phyloP scores from a whole-genome alignment of 1,140 invertebrate species.

The Dreissena rostriformis region DNA sequence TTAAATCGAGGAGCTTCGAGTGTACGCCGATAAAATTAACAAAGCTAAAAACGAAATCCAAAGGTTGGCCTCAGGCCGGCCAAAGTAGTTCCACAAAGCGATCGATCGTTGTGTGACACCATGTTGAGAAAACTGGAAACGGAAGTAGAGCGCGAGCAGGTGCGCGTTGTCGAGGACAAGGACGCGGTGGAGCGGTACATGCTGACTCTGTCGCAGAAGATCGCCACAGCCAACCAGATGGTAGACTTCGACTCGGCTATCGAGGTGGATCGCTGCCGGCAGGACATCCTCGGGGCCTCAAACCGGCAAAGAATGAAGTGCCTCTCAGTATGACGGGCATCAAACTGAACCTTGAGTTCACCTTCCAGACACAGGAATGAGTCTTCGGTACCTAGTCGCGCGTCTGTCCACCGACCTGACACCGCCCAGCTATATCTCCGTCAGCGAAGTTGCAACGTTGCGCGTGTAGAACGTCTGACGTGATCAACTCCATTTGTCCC shows the following conservation, averaged over 20 bases:
- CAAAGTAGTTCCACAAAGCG: constrained; percentile 52
- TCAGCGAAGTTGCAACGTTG: constrained; percentile 51
- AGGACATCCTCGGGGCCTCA: constrained; percentile 23
- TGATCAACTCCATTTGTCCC: constrained; percentile 60
- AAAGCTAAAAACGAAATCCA: constrained; percentile 45
- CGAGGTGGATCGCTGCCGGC: constrained; percentile 44
- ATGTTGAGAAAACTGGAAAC: constrained; percentile 48
- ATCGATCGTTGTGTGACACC: constrained; percentile 53
- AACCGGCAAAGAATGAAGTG: constrained; percentile 42
- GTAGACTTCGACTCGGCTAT: constrained; percentile 61
- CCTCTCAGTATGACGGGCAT: constrained; percentile 41
- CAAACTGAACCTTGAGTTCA: constrained; percentile 52
- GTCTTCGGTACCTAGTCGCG: constrained; percentile 49
- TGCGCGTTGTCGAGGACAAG: constrained; percentile 47
- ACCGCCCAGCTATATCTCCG: constrained; percentile 54
- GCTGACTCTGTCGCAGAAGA: constrained; percentile 42
- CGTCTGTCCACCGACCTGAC: constrained; percentile 50
- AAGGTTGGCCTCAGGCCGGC: constrained; percentile 27
- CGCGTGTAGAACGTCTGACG: constrained; percentile 56
- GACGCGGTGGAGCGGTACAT: constrained; percentile 53
- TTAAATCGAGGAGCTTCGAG: constrained; percentile 52
- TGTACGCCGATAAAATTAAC: constrained; percentile 37
- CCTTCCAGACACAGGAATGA: constrained; percentile 39
- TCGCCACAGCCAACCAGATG: constrained; percentile 60
- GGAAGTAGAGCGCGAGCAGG: constrained; percentile 46